Percentiles rank a stretch among this genome's conserved stretches.
Evolutionary conservation across 2,113 vertebrate species (phyloP).

Genomic region (Odobenus rosmarus): DNA sequence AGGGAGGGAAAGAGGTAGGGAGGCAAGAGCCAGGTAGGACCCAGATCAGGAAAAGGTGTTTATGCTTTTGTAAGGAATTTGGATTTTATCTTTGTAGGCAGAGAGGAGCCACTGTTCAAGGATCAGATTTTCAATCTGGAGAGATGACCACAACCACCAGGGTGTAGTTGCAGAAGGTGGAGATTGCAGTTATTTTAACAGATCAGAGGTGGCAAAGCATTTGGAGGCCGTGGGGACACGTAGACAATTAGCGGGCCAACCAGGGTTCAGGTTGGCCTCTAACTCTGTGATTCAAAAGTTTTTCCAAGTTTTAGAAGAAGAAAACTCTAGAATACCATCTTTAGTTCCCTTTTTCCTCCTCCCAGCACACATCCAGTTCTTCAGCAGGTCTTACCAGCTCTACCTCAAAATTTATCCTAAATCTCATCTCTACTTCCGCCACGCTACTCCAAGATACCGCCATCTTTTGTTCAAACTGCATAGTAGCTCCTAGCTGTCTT

Average conservation of each 20-base stretch:
- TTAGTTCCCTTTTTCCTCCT: background rate
- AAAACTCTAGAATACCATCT: background rate
- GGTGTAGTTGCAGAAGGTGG: background rate
- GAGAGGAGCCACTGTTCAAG: background rate
- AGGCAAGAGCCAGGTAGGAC: background rate
- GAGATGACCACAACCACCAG: background rate
- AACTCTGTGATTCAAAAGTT: background rate
- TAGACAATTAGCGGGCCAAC: background rate
- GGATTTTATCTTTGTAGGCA: background rate
- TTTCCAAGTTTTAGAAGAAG: background rate
- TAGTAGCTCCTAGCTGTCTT: background rate
- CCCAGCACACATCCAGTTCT: background rate
- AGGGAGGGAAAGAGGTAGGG: background rate
- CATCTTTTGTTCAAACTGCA: background rate
- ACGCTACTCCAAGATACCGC: background rate
- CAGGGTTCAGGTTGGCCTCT: background rate
- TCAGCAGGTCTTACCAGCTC: background rate
- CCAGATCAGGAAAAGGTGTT: background rate
- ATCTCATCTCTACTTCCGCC: background rate
- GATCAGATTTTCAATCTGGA: background rate
- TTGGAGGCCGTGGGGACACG: background rate
- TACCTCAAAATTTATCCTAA: background rate
- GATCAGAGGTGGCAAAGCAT: background rate
- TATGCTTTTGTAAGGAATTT: background rate
- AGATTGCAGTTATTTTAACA: background rate